A percentile compares a stretch with the other conserved stretches of the same genome.
Conservation (phyloP, 1,140 invertebrate species). For the Lasioglossum albipes region DNA sequence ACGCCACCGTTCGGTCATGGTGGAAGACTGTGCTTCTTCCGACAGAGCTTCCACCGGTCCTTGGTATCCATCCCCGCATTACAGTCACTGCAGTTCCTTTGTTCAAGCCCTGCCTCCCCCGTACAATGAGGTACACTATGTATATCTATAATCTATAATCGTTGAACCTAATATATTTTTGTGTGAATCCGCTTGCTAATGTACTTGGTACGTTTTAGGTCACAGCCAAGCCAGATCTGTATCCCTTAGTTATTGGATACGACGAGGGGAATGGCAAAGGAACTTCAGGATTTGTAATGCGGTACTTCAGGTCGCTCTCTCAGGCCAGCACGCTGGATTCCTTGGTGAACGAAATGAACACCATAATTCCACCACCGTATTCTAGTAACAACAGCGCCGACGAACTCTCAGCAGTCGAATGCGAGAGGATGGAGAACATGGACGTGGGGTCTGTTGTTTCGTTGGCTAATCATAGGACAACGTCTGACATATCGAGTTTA, state of each 20-base stretch:
- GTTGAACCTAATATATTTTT: neutral
- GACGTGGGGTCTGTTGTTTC: conserved; percentile 74
- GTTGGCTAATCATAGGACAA: conserved; percentile 82
- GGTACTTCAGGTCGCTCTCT: conserved; percentile 89
- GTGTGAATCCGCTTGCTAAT: neutral
- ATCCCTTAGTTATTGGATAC: conserved; percentile 90
- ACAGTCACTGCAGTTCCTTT: conserved; percentile 89
- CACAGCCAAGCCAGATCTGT: conserved; percentile 90
- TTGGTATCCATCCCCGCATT: conserved; percentile 88
- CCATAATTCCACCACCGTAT: conserved; percentile 89
- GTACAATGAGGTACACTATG: conserved; percentile 87
- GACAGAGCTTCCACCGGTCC: conserved; percentile 87
- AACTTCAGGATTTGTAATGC: conserved; percentile 89
- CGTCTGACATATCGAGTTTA: conserved; percentile 85
- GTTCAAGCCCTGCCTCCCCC: conserved; percentile 88
- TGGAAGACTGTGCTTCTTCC: conserved; percentile 80
- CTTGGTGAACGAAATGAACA: conserved; percentile 89
- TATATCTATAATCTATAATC: neutral
- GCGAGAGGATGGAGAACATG: conserved; percentile 69
- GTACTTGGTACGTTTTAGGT: conserved; percentile 81
- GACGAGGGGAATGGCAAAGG: conserved; percentile 85
- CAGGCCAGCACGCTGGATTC: conserved; percentile 91
- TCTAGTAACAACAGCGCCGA: conserved; percentile 88
- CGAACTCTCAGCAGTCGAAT: conserved; percentile 79
- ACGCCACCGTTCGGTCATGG: conserved; percentile 74